These are phyloP conservation scores for Ceriagrion tenellum DNA, from an alignment of 2,888 invertebrate genomes.

Conservation along the genomic window DNA sequence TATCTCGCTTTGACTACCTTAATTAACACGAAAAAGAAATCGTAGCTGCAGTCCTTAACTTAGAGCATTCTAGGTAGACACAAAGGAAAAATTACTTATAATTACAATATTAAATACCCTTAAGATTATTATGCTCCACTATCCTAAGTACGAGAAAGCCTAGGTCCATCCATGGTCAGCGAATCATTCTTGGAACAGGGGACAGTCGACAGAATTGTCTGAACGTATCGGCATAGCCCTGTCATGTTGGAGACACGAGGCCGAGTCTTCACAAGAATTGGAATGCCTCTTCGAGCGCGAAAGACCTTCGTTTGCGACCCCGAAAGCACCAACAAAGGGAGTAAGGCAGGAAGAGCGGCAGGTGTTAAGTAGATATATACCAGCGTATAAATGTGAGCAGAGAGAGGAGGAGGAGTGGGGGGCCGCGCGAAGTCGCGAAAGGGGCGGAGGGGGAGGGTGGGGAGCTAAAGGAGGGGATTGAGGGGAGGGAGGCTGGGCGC, in stretches of 20 bases:
- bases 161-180: no score
- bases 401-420: background rate
- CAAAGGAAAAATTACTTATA: no score
- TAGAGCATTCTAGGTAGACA: no score
- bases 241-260: background rate
- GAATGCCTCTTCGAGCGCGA: background rate
- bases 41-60: no score
- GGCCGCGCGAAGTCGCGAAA: background rate
- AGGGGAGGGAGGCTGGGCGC: background rate
- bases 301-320: constrained; percentile 10
- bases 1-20: no score
- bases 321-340: constrained; percentile 4
- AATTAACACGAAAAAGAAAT: no score
- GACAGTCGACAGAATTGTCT: background rate
- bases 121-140: no score
- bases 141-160: no score
- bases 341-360: constrained; percentile 30
- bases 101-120: no score
- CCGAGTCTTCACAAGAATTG: background rate
- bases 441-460: background rate
- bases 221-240: background rate
- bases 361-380: background rate
- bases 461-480: background rate
- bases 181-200: background rate
- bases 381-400: background rate